A percentile compares a stretch with the other conserved stretches of the same genome.
Conservation (phyloP, 2,888 invertebrate species). For the Drosophila ustulata region DNA sequence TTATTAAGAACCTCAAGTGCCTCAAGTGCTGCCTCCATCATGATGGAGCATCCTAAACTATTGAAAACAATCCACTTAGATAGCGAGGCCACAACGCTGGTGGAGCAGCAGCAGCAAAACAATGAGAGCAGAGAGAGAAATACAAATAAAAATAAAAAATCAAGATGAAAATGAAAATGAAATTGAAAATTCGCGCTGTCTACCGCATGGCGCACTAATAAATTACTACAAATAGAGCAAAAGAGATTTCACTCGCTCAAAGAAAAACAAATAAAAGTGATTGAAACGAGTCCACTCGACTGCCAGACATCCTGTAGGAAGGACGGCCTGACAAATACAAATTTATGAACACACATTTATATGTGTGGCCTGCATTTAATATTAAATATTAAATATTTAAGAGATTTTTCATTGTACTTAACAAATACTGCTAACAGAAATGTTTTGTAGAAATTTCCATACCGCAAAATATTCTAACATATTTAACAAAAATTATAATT, state of each 20-base stretch:
- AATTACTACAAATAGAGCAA: conserved; percentile 28
- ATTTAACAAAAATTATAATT: not conserved
- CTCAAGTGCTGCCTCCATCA: too few relatives aligned
- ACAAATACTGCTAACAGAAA: too few relatives aligned
- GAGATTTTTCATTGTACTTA: too few relatives aligned
- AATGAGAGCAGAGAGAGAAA: not conserved
- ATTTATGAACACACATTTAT: too few relatives aligned
- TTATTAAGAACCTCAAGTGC: conserved; percentile 3
- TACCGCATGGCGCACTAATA: conserved; percentile 16
- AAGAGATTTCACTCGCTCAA: conserved; percentile 1
- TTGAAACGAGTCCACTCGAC: not conserved
- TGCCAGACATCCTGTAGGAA: not conserved
- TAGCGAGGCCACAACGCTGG: not conserved
- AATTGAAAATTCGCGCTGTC: not conserved
- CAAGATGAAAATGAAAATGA: conserved; percentile 15
- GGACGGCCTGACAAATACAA: too few relatives aligned
- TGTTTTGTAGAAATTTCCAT: too few relatives aligned
- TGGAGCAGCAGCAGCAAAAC: not conserved
- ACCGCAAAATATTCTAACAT: not conserved
- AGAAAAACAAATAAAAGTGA: conserved; percentile 7
- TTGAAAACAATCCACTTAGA: conserved; percentile 21
- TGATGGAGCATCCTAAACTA: not conserved
- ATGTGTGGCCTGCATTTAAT: too few relatives aligned
- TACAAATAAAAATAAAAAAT: not conserved
- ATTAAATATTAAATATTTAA: too few relatives aligned